Percentiles rank a stretch among this genome's conserved stretches.
Evolutionary conservation across 2,888 invertebrate genomes (phyloP).

Genomic region (Diarsia brunnea): DNA sequence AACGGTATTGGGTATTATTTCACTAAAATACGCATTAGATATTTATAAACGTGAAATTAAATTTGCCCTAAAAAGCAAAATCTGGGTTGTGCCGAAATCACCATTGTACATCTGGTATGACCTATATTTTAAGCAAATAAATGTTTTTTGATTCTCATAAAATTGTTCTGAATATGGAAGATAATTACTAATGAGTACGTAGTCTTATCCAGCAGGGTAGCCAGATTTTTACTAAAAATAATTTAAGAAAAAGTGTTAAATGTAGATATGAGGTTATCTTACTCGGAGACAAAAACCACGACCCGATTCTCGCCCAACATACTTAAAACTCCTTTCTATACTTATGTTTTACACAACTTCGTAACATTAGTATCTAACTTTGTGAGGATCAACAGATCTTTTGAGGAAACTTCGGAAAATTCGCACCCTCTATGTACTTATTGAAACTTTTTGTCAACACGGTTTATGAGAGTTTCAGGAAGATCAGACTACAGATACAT

Average conservation of each 20-base stretch:
- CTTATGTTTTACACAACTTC: conserved; percentile 44
- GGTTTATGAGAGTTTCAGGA: conserved; percentile 27
- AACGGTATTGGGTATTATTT: too few species aligned
- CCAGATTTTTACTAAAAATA: neutral
- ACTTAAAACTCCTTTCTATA: conserved; percentile 35
- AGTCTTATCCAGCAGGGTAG: too few species aligned
- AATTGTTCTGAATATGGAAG: too few species aligned
- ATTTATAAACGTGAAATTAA: too few species aligned
- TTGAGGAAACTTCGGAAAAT: conserved; percentile 46
- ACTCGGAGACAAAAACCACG: conserved; percentile 15
- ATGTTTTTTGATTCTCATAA: too few species aligned
- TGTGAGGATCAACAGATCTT: conserved; percentile 56
- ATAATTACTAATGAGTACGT: too few species aligned
- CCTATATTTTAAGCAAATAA: too few species aligned
- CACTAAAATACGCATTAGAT: too few species aligned
- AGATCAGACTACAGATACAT: conserved; percentile 22
- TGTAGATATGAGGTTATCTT: neutral
- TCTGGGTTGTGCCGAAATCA: too few species aligned
- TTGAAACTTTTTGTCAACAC: conserved; percentile 50
- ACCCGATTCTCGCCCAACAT: conserved; percentile 5
- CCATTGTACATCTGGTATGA: too few species aligned
- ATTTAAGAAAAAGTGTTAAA: neutral
- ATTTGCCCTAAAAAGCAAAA: too few species aligned
- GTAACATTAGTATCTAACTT: conserved; percentile 52
- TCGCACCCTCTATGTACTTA: conserved; percentile 40